Percentiles rank a stretch among this genome's conserved stretches.
Conservation (phyloP, 2,113 vertebrate species). For the Condylura cristata region DNA sequence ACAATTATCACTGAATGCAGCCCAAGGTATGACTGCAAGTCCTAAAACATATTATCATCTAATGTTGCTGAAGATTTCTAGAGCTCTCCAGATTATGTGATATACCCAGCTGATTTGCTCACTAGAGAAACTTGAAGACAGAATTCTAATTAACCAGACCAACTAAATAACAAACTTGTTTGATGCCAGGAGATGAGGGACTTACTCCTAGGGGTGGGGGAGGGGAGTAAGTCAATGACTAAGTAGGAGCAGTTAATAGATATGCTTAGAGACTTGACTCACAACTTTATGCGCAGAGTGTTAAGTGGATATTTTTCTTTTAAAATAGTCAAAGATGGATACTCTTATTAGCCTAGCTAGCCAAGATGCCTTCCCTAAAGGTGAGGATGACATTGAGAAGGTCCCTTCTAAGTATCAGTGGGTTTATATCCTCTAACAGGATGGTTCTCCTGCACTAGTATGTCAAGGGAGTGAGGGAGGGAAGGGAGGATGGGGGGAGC, state of each 20-base stretch:
- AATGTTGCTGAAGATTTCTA: conserved; percentile 1
- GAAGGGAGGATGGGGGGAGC: neutral
- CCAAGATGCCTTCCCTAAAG: neutral
- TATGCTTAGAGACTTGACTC: neutral
- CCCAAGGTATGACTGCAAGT: neutral
- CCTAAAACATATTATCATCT: neutral
- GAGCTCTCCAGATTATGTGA: neutral
- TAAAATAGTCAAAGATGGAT: neutral
- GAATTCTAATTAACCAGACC: neutral
- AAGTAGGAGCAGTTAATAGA: neutral
- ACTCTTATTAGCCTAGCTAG: neutral
- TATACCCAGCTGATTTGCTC: neutral
- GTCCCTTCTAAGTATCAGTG: neutral
- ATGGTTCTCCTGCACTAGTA: neutral
- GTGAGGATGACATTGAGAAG: neutral
- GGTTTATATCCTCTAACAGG: neutral
- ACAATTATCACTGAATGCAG: neutral
- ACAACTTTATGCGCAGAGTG: neutral
- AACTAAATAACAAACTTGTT: neutral
- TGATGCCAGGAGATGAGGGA: neutral
- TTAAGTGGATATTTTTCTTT: neutral
- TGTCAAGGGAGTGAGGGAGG: neutral
- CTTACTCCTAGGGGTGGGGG: neutral
- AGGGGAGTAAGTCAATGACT: neutral
- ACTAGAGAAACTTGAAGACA: conserved; percentile 7